Evolutionary conservation across 2,888 invertebrate species (phyloP).

Genomic region (Tortricodes alternella): DNA sequence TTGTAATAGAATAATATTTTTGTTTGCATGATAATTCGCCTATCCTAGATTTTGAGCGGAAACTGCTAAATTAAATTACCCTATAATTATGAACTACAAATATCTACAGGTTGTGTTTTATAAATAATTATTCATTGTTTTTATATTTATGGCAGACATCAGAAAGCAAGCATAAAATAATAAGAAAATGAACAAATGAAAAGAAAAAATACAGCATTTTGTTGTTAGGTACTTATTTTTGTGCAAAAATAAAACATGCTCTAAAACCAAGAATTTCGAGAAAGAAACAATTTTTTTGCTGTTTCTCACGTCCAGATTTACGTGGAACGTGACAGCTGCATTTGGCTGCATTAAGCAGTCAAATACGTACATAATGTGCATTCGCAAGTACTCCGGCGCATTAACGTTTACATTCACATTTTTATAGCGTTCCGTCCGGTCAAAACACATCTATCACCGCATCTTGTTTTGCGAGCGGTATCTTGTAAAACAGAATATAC

Average conservation of each 20-base stretch:
- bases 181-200: too few relatives aligned
- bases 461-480: conserved; percentile 3
- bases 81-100: neutral
- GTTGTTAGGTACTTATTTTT: too few relatives aligned
- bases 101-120: too few relatives aligned
- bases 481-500: neutral
- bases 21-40: conserved; percentile 7
- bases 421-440: conserved; percentile 18
- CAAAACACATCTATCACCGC: conserved; percentile 1
- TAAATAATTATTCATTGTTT: too few relatives aligned
- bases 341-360: conserved; percentile 22
- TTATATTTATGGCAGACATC: too few relatives aligned
- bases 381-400: conserved; percentile 34
- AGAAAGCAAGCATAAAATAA: too few relatives aligned
- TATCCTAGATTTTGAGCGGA: neutral
- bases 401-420: conserved; percentile 11
- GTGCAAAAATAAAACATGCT: too few relatives aligned
- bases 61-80: conserved; percentile 3
- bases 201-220: neutral
- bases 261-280: neutral
- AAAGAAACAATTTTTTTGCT: neutral
- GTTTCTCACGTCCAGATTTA: conserved; percentile 25
- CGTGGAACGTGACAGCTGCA: conserved; percentile 26
- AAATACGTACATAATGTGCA: conserved; percentile 40
- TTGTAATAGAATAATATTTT: conserved; percentile 24